Evolutionary conservation across 2,797 vertebrate genomes (phyloP).

Genomic region (Amphiprion clarkii): DNA sequence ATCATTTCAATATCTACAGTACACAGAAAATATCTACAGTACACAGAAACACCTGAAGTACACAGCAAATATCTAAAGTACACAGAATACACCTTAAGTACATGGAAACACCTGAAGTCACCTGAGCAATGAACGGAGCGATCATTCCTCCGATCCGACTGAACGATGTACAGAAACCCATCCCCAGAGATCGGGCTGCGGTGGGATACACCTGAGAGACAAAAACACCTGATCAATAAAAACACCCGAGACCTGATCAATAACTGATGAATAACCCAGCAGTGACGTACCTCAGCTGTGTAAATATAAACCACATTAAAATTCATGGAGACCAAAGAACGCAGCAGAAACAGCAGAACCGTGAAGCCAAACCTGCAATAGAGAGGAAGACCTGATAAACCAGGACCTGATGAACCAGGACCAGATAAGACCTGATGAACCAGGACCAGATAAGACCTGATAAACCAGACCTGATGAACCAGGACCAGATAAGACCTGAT

Average conservation of each 20-base stretch:
- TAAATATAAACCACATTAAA: constrained; percentile 97
- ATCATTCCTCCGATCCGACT: constrained; percentile 96
- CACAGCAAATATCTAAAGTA: too few relatives aligned
- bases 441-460: background rate
- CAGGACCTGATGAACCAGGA: background rate
- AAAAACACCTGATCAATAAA: background rate
- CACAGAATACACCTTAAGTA: too few relatives aligned
- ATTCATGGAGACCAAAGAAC: constrained; percentile 93
- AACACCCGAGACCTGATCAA: constrained; percentile 1
- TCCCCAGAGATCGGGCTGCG: constrained; percentile 89
- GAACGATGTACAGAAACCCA: constrained; percentile 94
- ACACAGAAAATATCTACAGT: too few relatives aligned
- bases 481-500: too few relatives aligned
- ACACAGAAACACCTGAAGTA: too few relatives aligned
- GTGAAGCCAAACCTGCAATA: constrained; percentile 86
- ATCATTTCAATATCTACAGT: too few relatives aligned
- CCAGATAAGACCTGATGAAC: background rate
- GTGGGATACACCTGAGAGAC: constrained; percentile 93
- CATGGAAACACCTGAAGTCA: constrained; percentile 82
- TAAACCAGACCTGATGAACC: too few relatives aligned
- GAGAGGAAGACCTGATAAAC: background rate
- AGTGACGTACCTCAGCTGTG: constrained; percentile 91
- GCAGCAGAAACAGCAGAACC: constrained; percentile 91
- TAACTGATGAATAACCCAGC: background rate
- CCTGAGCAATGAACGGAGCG: constrained; percentile 95